These are phyloP conservation scores for Disparrhopalites patrizii DNA, from an alignment of 2,888 invertebrate species.

Conservation along the genomic window DNA sequence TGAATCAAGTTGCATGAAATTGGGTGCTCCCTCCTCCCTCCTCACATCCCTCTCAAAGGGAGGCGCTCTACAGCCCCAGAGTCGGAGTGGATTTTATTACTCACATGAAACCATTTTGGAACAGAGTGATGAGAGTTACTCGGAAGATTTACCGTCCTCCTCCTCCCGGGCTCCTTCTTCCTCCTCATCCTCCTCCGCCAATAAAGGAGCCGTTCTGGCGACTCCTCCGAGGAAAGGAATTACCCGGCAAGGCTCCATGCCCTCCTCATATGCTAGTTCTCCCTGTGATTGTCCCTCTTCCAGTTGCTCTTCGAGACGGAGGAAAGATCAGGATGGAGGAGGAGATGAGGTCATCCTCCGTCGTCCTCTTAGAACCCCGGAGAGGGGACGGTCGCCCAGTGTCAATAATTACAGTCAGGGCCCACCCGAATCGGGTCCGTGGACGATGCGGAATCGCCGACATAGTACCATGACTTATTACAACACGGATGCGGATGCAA, in stretches of 20 bases:
- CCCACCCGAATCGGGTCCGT: neutral
- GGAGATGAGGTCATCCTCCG: neutral
- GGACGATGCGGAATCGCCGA: slow-evolving; percentile 34
- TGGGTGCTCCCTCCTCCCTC: slow-evolving; percentile 18
- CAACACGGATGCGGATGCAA: slow-evolving; percentile 46
- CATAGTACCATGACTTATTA: slow-evolving; percentile 44
- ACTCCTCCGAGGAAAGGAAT: neutral
- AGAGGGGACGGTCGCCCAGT: neutral
- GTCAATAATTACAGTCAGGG: neutral
- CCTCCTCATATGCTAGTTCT: neutral
- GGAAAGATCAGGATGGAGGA: neutral
- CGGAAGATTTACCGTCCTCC: slow-evolving; percentile 12
- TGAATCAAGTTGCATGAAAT: slow-evolving; percentile 14
- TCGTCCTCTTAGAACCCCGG: neutral
- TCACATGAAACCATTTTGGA: slow-evolving; percentile 40
- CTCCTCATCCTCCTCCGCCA: neutral
- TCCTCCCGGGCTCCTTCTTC: neutral
- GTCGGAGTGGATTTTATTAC: slow-evolving; percentile 11
- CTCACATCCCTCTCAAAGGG: neutral
- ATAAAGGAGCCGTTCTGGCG: neutral
- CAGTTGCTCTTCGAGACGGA: neutral
- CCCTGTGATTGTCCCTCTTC: neutral
- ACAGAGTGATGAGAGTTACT: slow-evolving; percentile 36
- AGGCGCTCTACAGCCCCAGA: neutral
- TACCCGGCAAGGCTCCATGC: neutral